Base-by-base conservation (phyloP, 53 echinoderm and acorn worm species). In the Astropecten irregularis region DNA sequence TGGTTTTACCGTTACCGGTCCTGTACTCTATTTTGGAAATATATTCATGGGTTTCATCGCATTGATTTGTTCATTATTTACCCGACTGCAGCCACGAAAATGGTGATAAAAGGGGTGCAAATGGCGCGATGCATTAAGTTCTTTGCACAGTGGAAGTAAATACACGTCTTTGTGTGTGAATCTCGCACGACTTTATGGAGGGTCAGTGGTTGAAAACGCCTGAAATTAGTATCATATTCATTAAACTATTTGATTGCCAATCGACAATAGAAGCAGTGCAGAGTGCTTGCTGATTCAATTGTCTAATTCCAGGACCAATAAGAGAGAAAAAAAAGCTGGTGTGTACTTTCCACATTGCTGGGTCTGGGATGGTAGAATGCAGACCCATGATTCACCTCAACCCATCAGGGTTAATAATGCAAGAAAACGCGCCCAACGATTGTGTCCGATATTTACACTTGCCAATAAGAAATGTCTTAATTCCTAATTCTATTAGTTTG, bases 381-480 rank as follows among this genome's bases (percentile, higher is more conserved):
- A 53, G 1, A 18, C 30, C 69, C 21, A 36, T 76, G 58, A 76
- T 26, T 76, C 58, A 57, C 56, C 40, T 16, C 36, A 25, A 13
- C 27, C 28, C 40, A 39, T 59, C 40, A 38, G 38, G 38, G 0
- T 20, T 5, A 23, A 50, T 55, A 76, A 76, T 56, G 56, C 55
- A 76, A 46, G 11, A 35, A 55, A 49, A 56, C 56, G 71, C 50
- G 50, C 49, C 52, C 59, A 38, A 35, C 59, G 59, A 58, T 76
- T 55, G 55, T 57, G 55, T 33, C 38, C 55, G 42, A 58, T 76
- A 76, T 76, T 76, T 76, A 76, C 76, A 76, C 76, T 76, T 56
- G 34, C 76, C 76, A 76, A 76, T 76, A 56, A 55, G 59, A 76
- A 76, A 76, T 76, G 58, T 76, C 76, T 76, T 76, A 76, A 76